phyloP scores from a whole-genome alignment of 2,113 vertebrate genomes.

The Columba janthina region DNA sequence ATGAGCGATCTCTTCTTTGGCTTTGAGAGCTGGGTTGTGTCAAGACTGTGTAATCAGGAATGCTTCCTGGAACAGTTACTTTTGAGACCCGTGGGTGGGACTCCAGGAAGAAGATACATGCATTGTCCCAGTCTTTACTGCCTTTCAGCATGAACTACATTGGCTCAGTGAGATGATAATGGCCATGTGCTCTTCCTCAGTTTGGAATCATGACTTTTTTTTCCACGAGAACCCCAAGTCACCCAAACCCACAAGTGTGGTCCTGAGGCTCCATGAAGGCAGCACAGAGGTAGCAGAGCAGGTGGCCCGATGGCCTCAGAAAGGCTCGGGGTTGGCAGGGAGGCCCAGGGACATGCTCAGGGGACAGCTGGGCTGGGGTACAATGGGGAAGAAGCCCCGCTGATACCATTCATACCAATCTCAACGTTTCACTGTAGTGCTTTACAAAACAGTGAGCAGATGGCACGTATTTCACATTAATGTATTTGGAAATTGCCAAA shows the following conservation, averaged over 20 bases:
- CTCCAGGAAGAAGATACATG: neutral
- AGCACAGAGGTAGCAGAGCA: neutral
- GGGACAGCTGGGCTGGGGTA: neutral
- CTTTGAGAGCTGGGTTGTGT: neutral
- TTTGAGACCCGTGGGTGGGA: neutral
- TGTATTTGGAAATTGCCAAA: neutral
- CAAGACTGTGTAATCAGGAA: neutral
- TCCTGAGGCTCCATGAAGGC: rapidly evolving
- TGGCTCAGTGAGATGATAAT: too few relatives aligned
- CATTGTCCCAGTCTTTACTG: neutral
- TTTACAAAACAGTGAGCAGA: neutral
- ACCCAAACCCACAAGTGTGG: neutral
- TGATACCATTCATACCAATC: neutral
- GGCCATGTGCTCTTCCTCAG: neutral
- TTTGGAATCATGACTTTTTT: rapidly evolving
- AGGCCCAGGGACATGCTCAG: neutral
- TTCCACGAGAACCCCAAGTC: rapidly evolving
- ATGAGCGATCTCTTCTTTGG: neutral
- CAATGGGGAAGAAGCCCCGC: neutral
- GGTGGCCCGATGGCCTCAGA: neutral
- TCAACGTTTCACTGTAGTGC: neutral
- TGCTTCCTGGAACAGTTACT: neutral
- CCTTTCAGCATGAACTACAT: neutral
- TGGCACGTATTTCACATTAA: neutral
- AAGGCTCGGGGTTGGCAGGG: neutral